phyloP scores from a whole-genome alignment of 2,113 vertebrate genomes.

The Sakesphorus luctuosus region DNA sequence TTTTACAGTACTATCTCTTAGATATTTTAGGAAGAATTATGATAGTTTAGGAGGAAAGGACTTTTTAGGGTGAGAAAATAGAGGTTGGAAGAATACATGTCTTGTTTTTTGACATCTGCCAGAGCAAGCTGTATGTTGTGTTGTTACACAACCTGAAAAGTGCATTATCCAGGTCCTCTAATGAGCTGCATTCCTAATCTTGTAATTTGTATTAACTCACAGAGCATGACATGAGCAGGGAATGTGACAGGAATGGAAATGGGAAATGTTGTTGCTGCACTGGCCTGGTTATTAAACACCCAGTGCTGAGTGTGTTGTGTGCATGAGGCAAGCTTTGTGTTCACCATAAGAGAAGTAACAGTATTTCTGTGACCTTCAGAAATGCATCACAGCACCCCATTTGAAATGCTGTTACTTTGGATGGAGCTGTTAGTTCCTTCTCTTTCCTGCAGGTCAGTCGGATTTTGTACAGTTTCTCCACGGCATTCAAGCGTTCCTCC shows the following conservation, averaged over 20 bases:
- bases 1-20: not conserved
- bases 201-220: not conserved
- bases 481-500: constrained; percentile 92
- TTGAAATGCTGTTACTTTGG: not conserved
- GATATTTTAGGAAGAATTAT: not conserved
- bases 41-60: not conserved
- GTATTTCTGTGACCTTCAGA: not conserved
- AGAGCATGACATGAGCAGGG: not conserved
- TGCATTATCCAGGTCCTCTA: not conserved
- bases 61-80: not conserved
- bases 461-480: constrained; percentile 95
- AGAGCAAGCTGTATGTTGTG: not conserved
- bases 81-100: not conserved
- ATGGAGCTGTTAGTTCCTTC: not conserved
- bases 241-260: not conserved
- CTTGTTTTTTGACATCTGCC: not conserved
- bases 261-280: not conserved
- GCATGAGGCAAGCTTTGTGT: not conserved
- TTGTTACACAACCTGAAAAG: not conserved
- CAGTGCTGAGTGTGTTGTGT: not conserved
- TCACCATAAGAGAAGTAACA: not conserved
- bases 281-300: not conserved
- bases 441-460: constrained; percentile 87
- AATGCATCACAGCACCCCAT: accelerated
- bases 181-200: not conserved